Base-by-base conservation (phyloP, 2,797 vertebrate genomes). In the Eulemur mongoz region DNA sequence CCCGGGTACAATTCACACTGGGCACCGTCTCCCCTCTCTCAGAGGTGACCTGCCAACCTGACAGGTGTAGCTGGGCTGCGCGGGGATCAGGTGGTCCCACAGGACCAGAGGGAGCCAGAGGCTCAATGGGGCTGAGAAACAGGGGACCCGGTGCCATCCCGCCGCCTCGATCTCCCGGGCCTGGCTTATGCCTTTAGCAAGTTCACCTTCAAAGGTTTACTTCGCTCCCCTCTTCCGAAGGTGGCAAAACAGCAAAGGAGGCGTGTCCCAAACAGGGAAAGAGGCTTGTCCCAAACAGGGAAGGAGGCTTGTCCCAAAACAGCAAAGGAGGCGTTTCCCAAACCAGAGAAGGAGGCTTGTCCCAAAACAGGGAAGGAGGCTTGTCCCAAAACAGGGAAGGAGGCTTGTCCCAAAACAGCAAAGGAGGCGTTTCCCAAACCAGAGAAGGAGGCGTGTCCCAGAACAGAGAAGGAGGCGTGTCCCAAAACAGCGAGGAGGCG, bases 111-210 rank as follows among this genome's bases (percentile, higher is more conserved):
- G 5, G 70, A 35, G 52, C 10, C 4, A 72, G 78, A n/a, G 30
- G 7, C 45, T 7, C 30, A 30, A 30, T 5, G 8, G 82, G 12
- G n/a, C 59, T 10, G 75, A 52, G 69, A 45, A 2, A 25, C 0
- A 4, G 69, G 38, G 23, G 20, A 3, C 40, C 38, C 2, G 0
- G 4, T 30, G 15, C 52, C 1, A 1, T 27, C 52, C 27, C 9
- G 52, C 52, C 23, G 32, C 69, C 35, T 43, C 59, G 0, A 4
- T 5, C 40, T 75, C 32, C 48, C n/a, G 8, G 48, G 50, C 45
- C 48, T 7, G 57, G 40, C 17, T 25, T 5, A 20, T 7, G 25
- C 48, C 7, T 40, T 27, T n/a, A 35, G 90, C 70, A 76, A 61
- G 76, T 23, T 82, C 70, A 2, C 84, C 30, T 35, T 52, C 80